A percentile compares a stretch with the other conserved stretches of the same genome.
Evolutionary conservation across 2,797 vertebrate genomes (phyloP).

Genomic region (Periophthalmus magnuspinnatus): DNA sequence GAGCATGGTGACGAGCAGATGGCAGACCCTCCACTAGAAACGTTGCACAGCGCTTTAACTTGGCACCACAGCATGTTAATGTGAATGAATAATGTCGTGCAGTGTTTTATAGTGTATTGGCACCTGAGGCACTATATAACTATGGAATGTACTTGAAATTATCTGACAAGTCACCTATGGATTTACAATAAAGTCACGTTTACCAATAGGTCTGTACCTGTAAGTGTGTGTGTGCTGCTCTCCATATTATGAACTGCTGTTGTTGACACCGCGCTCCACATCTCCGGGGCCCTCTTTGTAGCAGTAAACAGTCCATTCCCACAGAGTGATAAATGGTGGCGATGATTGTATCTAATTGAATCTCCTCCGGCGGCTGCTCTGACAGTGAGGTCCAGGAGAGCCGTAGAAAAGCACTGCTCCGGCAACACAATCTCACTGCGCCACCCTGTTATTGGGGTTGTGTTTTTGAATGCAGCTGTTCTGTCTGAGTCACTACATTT

Average conservation of each 20-base stretch:
- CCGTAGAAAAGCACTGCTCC: not conserved
- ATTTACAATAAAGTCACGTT: not conserved
- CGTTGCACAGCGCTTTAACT: too few relatives aligned
- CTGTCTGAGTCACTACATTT: not conserved
- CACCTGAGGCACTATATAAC: too few relatives aligned
- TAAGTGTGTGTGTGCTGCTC: not conserved
- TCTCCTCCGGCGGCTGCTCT: not conserved
- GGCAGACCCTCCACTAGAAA: too few relatives aligned
- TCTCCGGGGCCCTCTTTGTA: not conserved
- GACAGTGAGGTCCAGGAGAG: not conserved
- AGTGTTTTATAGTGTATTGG: too few relatives aligned
- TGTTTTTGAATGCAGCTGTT: not conserved
- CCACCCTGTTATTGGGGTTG: not conserved
- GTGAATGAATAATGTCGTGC: too few relatives aligned
- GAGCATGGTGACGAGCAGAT: too few relatives aligned
- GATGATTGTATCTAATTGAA: constrained; percentile 6
- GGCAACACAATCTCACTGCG: not conserved
- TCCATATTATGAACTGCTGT: not conserved
- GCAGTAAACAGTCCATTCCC: not conserved
- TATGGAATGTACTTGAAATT: too few relatives aligned
- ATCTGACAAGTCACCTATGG: not conserved
- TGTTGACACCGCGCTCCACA: not conserved
- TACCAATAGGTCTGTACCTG: not conserved
- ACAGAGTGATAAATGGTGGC: not conserved
- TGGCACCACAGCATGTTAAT: too few relatives aligned